Evolutionary conservation across 1,140 invertebrate genomes (phyloP), one percentile per base, ranked within the genome.

Genomic region (Asbolus verrucosus): DNA sequence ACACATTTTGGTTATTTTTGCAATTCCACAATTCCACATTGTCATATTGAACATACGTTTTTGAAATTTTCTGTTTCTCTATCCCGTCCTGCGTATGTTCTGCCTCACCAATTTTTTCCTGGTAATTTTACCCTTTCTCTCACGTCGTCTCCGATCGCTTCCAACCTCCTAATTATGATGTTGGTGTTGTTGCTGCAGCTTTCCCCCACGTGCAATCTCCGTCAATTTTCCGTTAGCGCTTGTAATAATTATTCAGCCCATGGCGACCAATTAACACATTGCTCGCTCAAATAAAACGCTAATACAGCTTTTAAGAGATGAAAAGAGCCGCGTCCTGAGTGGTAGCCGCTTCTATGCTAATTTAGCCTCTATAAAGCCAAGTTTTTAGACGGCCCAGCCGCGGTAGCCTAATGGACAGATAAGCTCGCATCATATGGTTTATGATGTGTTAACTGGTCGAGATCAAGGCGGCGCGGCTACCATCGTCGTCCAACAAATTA

Each of bases 281-380:
- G 31, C 67, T 68, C 54, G 62, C 36, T 69, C 68, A 77, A 78
- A 77, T 71, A 75, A 76, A 74, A 74, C 68, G 70, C 70, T 78
- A 78, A 78, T 78, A 73, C 50, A 72, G 77, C 77, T 78, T 78
- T 78, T 78, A 78, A 76, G 65, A 72, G 41, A 75, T 78, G 73
- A 77, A 75, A 78, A 61, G 43, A 14, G 41, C 71, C 70, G 72
- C 46, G 24, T 61, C 14, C 11, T 36, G 33, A 62, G 54, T 36
- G 41, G 27, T 62, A 2, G 67, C 50, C 65, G 71, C 70, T 69
- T 63, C 66, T 21, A 39, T 67, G 69, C 65, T 70, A 69, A 69
- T 50, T 69, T 41, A 59, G 30, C 16, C 31, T 39, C 21, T 63
- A 63, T 63, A 24, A 13, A 18, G 11, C 9, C 13, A 8, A 16